Evolutionary conservation across 2,113 vertebrate genomes (phyloP).

Genomic region (Syngnathus typhle): DNA sequence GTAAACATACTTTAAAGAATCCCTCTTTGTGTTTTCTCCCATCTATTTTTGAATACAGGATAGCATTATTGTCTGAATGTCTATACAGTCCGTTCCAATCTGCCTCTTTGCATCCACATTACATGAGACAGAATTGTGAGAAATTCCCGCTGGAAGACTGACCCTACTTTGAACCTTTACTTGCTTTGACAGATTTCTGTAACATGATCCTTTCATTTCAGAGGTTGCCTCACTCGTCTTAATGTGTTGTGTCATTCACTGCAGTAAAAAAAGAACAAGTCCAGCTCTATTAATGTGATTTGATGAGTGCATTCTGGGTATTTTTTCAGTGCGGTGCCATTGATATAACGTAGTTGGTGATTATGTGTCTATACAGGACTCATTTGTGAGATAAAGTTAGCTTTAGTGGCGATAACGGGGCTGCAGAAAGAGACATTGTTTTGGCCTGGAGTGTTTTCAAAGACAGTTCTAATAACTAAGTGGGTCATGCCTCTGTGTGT

Average conservation of each 20-base stretch:
- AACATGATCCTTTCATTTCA: constrained; percentile 60
- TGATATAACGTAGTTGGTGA: constrained; percentile 44
- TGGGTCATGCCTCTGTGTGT: neutral
- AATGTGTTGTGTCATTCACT: constrained; percentile 54
- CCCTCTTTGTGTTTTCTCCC: neutral
- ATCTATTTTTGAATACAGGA: constrained; percentile 12
- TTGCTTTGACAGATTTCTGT: constrained; percentile 59
- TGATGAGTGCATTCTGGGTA: constrained; percentile 36
- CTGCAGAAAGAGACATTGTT: constrained; percentile 49
- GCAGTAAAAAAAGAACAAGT: constrained; percentile 57
- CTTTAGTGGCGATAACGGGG: constrained; percentile 42
- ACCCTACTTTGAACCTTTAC: constrained; percentile 65
- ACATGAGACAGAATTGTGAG: constrained; percentile 49
- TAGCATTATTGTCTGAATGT: constrained; percentile 19
- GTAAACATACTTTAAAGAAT: neutral
- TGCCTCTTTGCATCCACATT: constrained; percentile 32
- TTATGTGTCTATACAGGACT: constrained; percentile 47
- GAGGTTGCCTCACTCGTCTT: constrained; percentile 25
- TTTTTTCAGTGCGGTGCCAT: constrained; percentile 42
- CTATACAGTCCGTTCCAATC: constrained; percentile 25
- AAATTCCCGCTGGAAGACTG: constrained; percentile 46
- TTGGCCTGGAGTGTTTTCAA: constrained; percentile 40
- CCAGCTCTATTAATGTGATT: constrained; percentile 40
- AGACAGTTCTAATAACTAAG: constrained; percentile 40
- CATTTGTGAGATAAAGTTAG: constrained; percentile 54